These are phyloP conservation scores for Leptoclinus maculatus DNA, from an alignment of 2,797 vertebrate species.

Conservation along the genomic window DNA sequence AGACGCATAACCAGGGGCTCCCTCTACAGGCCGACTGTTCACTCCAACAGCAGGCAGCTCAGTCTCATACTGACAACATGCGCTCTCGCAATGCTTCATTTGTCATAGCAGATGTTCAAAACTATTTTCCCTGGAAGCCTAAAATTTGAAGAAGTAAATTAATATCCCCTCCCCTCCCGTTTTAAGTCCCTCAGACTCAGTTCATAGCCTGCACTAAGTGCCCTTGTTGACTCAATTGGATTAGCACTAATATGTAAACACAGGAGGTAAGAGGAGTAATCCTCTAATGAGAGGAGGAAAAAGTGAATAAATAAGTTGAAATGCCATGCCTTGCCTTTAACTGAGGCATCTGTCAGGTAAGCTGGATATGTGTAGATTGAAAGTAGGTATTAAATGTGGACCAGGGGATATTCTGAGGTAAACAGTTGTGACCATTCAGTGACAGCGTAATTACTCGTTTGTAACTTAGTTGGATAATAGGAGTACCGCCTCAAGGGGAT, in stretches of 20 bases:
- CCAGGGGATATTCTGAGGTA: constrained; percentile 72
- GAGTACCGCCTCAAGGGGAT: constrained; percentile 84
- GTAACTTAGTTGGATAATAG: constrained; percentile 88
- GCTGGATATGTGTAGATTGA: constrained; percentile 71
- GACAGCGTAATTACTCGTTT: constrained; percentile 87
- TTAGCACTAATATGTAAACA: constrained; percentile 91
- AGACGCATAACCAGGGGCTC: constrained; percentile 72
- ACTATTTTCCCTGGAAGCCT: constrained; percentile 85
- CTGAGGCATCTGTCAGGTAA: constrained; percentile 76
- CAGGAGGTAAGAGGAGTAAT: constrained; percentile 89
- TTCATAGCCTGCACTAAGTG: constrained; percentile 88
- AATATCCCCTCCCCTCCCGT: constrained; percentile 85
- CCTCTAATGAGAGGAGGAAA: constrained; percentile 85
- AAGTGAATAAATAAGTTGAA: constrained; percentile 86
- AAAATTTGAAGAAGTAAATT: constrained; percentile 87
- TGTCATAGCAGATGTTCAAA: constrained; percentile 86
- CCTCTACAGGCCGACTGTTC: constrained; percentile 79
- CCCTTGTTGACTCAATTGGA: constrained; percentile 92
- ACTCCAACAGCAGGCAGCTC: constrained; percentile 50
- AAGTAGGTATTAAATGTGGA: constrained; percentile 73
- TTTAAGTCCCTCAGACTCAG: constrained; percentile 84
- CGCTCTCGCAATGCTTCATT: constrained; percentile 78
- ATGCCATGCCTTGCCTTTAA: constrained; percentile 77
- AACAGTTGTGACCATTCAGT: constrained; percentile 85
- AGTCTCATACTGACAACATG: constrained; percentile 65